Evolutionary conservation across 2,113 vertebrate genomes (phyloP).

Genomic region (Tachycineta bicolor): DNA sequence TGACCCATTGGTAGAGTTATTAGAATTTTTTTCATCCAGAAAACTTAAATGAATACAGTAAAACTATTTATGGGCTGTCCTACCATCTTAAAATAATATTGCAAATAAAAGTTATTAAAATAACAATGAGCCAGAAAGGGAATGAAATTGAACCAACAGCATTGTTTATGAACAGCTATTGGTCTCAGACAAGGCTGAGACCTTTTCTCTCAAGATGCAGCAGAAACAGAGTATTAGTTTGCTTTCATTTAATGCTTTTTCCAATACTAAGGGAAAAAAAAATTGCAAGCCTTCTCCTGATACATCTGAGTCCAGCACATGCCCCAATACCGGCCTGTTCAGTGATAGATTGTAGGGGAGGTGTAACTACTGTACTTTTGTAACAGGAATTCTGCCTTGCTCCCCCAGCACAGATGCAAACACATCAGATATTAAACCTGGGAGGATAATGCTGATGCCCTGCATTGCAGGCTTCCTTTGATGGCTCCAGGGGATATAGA

Average conservation of each 20-base stretch:
- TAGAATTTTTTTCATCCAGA: constrained; percentile 8
- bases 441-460: constrained; percentile 68
- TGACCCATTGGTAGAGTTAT: not conserved
- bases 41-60: not conserved
- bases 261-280: not conserved
- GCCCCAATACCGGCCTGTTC: not conserved
- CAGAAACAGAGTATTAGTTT: constrained; percentile 4
- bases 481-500: constrained; percentile 72
- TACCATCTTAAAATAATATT: constrained; percentile 44
- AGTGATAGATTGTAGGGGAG: not conserved
- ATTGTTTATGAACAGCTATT: not conserved
- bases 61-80: not conserved
- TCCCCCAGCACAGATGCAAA: constrained; percentile 69
- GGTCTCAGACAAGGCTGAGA: not conserved
- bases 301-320: not conserved
- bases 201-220: not conserved
- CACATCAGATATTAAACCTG: constrained; percentile 65
- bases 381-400: constrained; percentile 60
- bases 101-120: constrained; percentile 64
- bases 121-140: constrained; percentile 18
- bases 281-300: not conserved
- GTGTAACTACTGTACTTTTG: constrained; percentile 32
- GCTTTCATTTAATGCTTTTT: constrained; percentile 39
- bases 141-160: not conserved
- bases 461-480: constrained; percentile 72